Base-by-base conservation (phyloP, 2,797 vertebrate species). In the Pipistrellus nathusii region DNA sequence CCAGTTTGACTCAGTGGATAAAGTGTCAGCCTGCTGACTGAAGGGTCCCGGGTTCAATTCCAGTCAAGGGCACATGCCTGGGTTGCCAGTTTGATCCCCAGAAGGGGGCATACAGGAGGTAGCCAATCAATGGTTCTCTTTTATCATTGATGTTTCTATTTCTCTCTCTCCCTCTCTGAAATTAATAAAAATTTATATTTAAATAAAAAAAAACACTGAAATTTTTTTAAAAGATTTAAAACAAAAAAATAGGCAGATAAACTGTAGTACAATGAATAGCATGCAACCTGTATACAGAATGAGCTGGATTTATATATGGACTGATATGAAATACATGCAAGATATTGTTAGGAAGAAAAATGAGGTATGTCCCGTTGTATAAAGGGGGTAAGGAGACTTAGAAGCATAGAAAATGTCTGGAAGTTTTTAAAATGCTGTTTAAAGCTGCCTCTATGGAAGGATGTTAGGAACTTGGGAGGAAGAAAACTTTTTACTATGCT, bases 401-500 rank as follows among this genome's bases (percentile, higher is more conserved):
- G 38, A 51, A 69, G 38, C 46, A 83, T 46, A 89, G 13, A 72
- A 57, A 84, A 72, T 20, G 9, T 38, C 53, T 18, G 5, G 30
- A 82, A 81, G 46, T 80, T 57, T 97, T 55, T 73, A 20, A 90
- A 92, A 77, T 88, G 38, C 3, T 46, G 3, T 48, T 77, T 44
- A 53, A 2, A 64, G 38, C 68, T 46, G 27, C 44, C 68, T 75
- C n/a, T 32, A 73, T 20, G 23, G n/a, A 68, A 17, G 18, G 15
- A 30, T 11, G 15, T 11, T 15, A 69, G 21, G 25, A 11, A 64
- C 25, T 27, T 64, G 5, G 7, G 6, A 59, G 12, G 4, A 53
- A 9, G 23, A 90, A 69, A 82, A n/a, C 23, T 21, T 83, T 90
- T 94, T 91, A 90, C 68, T 94, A 51, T 44, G n/a, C 41, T 72